Percentiles rank a stretch among this genome's conserved stretches.
Evolutionary conservation across 2,113 vertebrate species (phyloP).

Genomic region (Asarcornis scutulata): DNA sequence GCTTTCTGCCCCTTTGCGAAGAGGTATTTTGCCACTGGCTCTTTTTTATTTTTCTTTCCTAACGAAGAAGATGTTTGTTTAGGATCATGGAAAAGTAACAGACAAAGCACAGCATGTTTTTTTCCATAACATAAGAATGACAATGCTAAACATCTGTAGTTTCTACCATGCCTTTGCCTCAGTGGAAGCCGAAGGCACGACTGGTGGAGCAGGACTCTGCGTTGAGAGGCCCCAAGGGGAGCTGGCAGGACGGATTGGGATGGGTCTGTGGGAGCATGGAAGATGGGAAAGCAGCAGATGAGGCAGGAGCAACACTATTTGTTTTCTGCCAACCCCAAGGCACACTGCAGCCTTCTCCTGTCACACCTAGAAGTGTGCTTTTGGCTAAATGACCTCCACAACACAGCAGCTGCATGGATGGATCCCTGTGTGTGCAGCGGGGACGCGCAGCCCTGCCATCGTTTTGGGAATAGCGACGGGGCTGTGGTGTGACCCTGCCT

Average conservation of each 20-base stretch:
- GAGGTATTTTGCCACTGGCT: neutral
- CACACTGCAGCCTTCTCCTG: neutral
- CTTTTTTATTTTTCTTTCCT: neutral
- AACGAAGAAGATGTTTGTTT: neutral
- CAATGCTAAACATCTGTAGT: fast-evolving
- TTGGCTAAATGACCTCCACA: neutral
- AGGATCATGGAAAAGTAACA: neutral
- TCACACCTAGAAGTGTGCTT: neutral
- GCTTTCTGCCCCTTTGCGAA: neutral
- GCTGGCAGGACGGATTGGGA: neutral
- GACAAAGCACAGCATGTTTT: neutral
- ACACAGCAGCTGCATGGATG: neutral
- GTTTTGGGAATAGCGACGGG: neutral
- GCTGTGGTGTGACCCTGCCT: neutral
- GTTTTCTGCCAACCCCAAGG: neutral
- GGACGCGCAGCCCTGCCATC: neutral
- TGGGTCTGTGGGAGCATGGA: neutral
- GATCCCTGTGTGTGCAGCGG: fast-evolving
- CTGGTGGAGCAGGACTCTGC: neutral
- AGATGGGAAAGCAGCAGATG: neutral
- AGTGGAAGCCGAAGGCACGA: fast-evolving
- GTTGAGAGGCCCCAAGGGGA: fast-evolving
- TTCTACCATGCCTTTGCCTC: neutral
- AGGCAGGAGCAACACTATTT: neutral
- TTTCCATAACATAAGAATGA: fast-evolving